phyloP scores from a whole-genome alignment of 2,888 invertebrate species.

The Beris chalybata region DNA sequence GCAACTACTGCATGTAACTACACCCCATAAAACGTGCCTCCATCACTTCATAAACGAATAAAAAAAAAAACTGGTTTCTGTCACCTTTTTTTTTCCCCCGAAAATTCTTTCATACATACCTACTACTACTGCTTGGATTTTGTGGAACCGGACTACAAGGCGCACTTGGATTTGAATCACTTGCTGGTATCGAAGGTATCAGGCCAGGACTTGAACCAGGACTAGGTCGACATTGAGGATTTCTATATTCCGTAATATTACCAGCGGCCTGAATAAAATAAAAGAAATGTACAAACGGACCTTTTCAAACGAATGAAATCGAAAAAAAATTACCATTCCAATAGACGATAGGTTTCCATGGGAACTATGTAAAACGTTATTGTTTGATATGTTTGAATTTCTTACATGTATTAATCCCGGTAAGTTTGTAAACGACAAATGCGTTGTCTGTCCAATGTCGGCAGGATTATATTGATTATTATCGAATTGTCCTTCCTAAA shows the following conservation, averaged over 20 bases:
- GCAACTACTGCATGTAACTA: too few species aligned
- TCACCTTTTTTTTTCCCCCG: too few species aligned
- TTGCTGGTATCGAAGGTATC: constrained; percentile 38
- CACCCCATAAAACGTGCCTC: too few species aligned
- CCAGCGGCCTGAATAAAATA: constrained; percentile 43
- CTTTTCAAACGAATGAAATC: not conserved
- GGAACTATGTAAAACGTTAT: constrained; percentile 44
- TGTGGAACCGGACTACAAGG: constrained; percentile 59
- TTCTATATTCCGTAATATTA: constrained; percentile 59
- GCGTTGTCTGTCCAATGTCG: constrained; percentile 44
- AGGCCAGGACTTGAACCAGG: constrained; percentile 62
- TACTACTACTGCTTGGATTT: constrained; percentile 37
- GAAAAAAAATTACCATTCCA: constrained; percentile 39
- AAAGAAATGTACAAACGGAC: constrained; percentile 4
- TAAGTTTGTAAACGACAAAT: constrained; percentile 53
- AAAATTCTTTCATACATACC: constrained; percentile 22
- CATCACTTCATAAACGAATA: too few species aligned
- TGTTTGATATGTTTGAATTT: constrained; percentile 44
- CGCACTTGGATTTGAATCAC: constrained; percentile 47
- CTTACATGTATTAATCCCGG: constrained; percentile 44
- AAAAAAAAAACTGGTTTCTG: too few species aligned
- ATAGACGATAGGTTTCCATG: constrained; percentile 50
- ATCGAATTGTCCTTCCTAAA: constrained; percentile 33
- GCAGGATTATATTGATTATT: constrained; percentile 38
- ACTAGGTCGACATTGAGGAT: constrained; percentile 60